A percentile compares a stretch with the other conserved stretches of the same genome.
phyloP scores from a whole-genome alignment of 2,113 vertebrate genomes.

The Vulpes vulpes region DNA sequence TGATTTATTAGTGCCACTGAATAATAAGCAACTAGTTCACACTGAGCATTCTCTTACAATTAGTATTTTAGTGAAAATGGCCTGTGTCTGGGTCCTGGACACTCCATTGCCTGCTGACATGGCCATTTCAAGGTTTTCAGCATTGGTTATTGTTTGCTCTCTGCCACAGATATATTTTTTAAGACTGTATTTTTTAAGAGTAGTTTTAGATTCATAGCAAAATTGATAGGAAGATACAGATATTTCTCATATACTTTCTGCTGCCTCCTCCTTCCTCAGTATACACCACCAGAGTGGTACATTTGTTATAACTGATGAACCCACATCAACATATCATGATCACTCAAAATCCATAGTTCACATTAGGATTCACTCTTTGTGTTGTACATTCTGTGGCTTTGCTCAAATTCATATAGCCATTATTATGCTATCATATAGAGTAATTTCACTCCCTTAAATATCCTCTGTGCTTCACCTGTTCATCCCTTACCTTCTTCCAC shows the following conservation, averaged over 20 bases:
- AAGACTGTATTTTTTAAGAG: neutral
- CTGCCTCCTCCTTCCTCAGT: neutral
- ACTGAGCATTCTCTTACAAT: neutral
- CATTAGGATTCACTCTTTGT: neutral
- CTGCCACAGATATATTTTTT: neutral
- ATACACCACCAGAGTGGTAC: neutral
- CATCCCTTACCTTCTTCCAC: neutral
- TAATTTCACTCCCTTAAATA: neutral
- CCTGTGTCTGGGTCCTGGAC: neutral
- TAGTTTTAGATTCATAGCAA: neutral
- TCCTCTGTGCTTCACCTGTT: neutral
- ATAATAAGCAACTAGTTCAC: conserved; percentile 21
- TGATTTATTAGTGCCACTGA: conserved; percentile 57
- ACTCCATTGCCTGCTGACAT: neutral
- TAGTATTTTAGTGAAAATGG: conserved; percentile 30
- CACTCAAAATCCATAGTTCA: neutral
- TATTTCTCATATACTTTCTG: neutral
- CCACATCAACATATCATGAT: no score
- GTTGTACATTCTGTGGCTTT: neutral
- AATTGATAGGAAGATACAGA: neutral
- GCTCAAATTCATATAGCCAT: neutral
- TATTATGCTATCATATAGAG: neutral
- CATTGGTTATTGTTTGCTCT: neutral
- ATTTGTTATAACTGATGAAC: neutral
- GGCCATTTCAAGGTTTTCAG: neutral